phyloP scores from a whole-genome alignment of 2,797 vertebrate genomes.

The Sarcophilus harrisii region DNA sequence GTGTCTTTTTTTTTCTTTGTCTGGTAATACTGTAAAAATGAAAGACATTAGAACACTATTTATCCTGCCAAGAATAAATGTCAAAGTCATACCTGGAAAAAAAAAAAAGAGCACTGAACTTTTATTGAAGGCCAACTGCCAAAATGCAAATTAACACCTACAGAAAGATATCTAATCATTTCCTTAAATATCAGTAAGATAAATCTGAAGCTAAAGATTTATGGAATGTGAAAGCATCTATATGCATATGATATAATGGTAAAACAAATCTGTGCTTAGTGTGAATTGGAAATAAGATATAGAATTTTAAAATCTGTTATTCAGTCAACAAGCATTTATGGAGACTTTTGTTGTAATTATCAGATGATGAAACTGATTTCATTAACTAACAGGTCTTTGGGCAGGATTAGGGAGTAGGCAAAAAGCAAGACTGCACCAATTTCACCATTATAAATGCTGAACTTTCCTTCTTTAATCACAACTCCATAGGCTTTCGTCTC shows the following conservation, averaged over 20 bases:
- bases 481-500: no score
- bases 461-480: no score
- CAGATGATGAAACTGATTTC: neutral
- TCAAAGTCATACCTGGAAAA: conserved; percentile 75
- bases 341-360: neutral
- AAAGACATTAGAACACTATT: conserved; percentile 77
- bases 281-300: conserved; percentile 23
- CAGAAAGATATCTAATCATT: conserved; percentile 68
- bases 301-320: neutral
- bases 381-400: neutral
- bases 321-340: neutral
- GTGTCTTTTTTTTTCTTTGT: neutral
- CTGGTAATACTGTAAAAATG: conserved; percentile 54
- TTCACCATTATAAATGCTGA: no score
- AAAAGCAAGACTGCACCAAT: neutral
- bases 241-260: neutral
- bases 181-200: conserved; percentile 50
- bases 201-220: conserved; percentile 65
- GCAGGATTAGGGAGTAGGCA: neutral
- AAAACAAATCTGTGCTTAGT: conserved; percentile 15
- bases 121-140: conserved; percentile 73
- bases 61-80: conserved; percentile 83
- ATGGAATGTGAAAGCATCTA: conserved; percentile 25
- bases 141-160: conserved; percentile 79
- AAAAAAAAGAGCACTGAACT: conserved; percentile 64